Evolutionary conservation across 1,140 invertebrate species (phyloP).

Genomic region (Myzus persicae): DNA sequence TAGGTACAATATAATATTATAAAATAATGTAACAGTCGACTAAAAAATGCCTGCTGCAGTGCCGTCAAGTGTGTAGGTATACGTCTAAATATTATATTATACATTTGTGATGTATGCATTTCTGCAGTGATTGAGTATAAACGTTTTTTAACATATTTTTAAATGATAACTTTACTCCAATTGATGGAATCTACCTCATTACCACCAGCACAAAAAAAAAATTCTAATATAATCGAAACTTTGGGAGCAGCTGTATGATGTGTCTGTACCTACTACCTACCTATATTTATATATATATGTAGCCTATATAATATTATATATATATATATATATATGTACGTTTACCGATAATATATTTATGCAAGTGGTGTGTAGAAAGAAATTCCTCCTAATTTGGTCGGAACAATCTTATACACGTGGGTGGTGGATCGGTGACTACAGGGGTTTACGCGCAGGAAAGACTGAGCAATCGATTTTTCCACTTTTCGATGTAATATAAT

Average conservation of each 20-base stretch:
- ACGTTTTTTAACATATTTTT: neutral
- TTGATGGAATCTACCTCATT: neutral
- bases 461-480: constrained; percentile 19
- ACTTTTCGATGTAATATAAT: neutral
- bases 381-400: neutral
- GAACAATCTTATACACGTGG: neutral
- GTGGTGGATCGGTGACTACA: neutral
- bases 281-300: neutral
- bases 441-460: neutral
- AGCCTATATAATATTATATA: no score
- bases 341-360: neutral
- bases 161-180: neutral
- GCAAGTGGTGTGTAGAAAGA: neutral
- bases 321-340: no score
- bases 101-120: neutral
- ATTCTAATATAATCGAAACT: neutral
- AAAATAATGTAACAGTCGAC: no score
- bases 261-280: no score
- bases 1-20: no score
- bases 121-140: neutral
- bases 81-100: neutral
- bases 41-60: neutral
- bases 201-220: neutral
- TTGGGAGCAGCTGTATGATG: neutral
- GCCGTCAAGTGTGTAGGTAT: no score